phyloP scores from a whole-genome alignment of 2,888 invertebrate species.

The Acholoe squamosa region DNA sequence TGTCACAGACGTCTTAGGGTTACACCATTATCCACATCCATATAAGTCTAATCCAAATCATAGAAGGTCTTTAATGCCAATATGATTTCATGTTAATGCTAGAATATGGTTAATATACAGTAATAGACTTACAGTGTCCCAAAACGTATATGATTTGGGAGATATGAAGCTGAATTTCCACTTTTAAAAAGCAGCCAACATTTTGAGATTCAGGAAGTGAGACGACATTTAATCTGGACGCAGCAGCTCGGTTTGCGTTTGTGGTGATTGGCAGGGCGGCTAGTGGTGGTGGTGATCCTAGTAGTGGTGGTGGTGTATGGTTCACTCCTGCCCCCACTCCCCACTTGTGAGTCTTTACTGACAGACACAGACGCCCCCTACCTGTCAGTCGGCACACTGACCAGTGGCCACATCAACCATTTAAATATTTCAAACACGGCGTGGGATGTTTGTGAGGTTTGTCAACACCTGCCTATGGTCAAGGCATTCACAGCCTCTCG shows the following conservation, averaged over 20 bases:
- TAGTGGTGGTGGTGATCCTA: background rate
- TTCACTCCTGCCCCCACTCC: background rate
- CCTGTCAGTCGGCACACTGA: constrained; percentile 5
- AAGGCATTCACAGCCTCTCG: background rate
- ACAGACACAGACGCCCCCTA: constrained; percentile 33
- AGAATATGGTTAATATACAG: too few relatives aligned
- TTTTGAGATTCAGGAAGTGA: background rate
- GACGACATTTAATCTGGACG: constrained; percentile 23
- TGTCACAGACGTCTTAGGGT: constrained; percentile 48
- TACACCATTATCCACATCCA: constrained; percentile 38
- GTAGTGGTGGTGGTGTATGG: background rate
- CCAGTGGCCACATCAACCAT: background rate
- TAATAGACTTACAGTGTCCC: too few relatives aligned
- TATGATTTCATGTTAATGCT: too few relatives aligned
- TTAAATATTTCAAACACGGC: constrained; percentile 54
- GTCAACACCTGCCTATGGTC: constrained; percentile 5
- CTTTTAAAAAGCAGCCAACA: too few relatives aligned
- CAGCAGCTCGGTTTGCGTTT: background rate
- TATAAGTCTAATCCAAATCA: background rate
- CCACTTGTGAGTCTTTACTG: background rate
- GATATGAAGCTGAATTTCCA: too few relatives aligned
- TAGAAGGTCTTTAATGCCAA: too few relatives aligned
- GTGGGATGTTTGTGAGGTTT: constrained; percentile 22
- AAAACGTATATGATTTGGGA: too few relatives aligned
- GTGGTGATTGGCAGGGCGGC: background rate